Percentiles rank a stretch among this genome's conserved stretches.
Conservation (phyloP, 1,140 invertebrate species). For the Caerostris extrusa region DNA sequence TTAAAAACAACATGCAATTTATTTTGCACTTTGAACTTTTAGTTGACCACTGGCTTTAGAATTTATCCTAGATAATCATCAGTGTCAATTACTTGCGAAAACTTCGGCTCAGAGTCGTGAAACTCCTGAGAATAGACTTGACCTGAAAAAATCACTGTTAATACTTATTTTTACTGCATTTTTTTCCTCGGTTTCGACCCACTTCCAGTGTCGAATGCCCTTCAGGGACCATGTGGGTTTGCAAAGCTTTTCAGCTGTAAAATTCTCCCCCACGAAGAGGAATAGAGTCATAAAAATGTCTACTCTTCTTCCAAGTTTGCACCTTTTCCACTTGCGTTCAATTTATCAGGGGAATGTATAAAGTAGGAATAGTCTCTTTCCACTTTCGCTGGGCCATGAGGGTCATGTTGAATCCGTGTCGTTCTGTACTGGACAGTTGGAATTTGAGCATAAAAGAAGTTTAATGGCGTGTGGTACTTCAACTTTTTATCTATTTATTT, state of each 20-base stretch:
- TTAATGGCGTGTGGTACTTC: not conserved
- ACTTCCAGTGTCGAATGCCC: not conserved
- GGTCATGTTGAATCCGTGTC: slow-evolving; percentile 32
- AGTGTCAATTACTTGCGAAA: slow-evolving; percentile 15
- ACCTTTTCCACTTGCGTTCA: not conserved
- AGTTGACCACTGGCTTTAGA: not conserved
- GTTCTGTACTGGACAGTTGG: not conserved
- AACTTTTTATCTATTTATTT: not conserved
- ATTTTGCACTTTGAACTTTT: not conserved
- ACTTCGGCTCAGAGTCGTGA: slow-evolving; percentile 19
- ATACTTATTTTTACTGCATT: slow-evolving; percentile 47
- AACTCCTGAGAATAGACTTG: not conserved
- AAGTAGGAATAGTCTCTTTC: slow-evolving; percentile 22
- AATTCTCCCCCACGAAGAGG: slow-evolving; percentile 14
- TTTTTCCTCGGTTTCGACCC: not conserved
- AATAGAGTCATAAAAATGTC: slow-evolving; percentile 51
- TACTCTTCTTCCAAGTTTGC: slow-evolving; percentile 8
- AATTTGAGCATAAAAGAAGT: not conserved
- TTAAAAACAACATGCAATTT: not conserved
- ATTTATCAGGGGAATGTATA: slow-evolving; percentile 50
- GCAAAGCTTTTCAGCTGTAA: slow-evolving; percentile 30
- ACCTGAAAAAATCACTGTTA: slow-evolving; percentile 25
- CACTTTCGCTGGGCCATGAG: not conserved
- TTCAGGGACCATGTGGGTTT: slow-evolving; percentile 10
- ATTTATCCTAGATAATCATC: not conserved